Conservation (phyloP, 2,113 vertebrate species). For the Zingel zingel region DNA sequence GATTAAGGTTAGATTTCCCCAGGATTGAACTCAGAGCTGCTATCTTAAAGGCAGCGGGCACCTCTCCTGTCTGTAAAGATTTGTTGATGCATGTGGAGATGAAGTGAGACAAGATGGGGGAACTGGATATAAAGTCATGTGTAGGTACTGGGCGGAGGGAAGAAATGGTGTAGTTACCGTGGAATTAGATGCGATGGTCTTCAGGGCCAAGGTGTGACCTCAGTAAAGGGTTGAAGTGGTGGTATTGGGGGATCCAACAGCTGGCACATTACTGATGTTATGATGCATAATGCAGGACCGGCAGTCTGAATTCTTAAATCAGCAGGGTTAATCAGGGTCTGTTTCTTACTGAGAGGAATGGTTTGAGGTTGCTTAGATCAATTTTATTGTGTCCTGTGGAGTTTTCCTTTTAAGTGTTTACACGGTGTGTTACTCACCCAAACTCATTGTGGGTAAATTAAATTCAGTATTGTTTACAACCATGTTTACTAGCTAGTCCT, state of each 20-base stretch:
- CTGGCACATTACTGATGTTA: conserved; percentile 40
- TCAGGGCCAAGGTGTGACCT: conserved; percentile 43
- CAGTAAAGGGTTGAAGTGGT: conserved; percentile 22
- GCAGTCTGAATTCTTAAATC: conserved; percentile 16
- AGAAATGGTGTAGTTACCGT: conserved; percentile 32
- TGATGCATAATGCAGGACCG: conserved; percentile 46
- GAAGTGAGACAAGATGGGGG: conserved; percentile 45
- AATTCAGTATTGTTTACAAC: neutral
- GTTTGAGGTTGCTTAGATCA: neutral
- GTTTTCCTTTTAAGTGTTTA: neutral
- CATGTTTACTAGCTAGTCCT: neutral
- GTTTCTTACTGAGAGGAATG: neutral
- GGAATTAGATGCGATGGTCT: conserved; percentile 20
- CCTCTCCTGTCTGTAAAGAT: conserved; percentile 50
- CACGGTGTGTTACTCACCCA: neutral
- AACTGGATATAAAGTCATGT: conserved; percentile 36
- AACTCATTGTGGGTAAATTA: neutral
- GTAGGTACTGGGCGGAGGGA: conserved; percentile 6
- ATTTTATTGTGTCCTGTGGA: neutral
- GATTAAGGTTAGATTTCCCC: conserved; percentile 40
- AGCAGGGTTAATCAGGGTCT: conserved; percentile 28
- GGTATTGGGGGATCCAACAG: conserved; percentile 12
- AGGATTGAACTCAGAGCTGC: conserved; percentile 30
- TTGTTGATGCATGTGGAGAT: conserved; percentile 61
- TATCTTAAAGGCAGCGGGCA: conserved; percentile 51